Evolutionary conservation across 1,140 invertebrate species (phyloP), one percentile per base, ranked within the genome.

Genomic region (Pseudomyrmex dendroicus): DNA sequence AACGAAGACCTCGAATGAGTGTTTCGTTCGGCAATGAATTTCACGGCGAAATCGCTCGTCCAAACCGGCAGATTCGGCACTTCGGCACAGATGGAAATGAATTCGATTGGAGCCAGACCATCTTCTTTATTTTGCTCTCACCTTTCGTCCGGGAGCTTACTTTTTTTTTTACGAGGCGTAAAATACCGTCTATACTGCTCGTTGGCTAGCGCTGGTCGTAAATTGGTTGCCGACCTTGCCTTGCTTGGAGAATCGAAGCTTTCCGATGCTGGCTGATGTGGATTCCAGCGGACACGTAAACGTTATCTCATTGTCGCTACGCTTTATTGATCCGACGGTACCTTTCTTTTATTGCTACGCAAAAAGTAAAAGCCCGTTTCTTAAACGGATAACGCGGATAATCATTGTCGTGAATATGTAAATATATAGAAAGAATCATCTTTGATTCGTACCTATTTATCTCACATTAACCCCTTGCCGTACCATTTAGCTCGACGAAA

Each of bases 11-110:
- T 54, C 62, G 5, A 13, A 46, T 46, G 64, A 35, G 56, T 56
- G 35, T 68, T 63, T 54, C 68, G 63, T 64, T 68, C 46, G 76
- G 82, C 83, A 87, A 88, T 85, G 85, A 87, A 88, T 88, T 87
- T 88, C 83, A 84, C 54, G 85, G 46, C 44, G 61, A 70, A 87
- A 82, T 80, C 74, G 83, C 54, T 82, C 83, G 74, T 84, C 72
- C 68, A 77, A 61, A 44, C 74, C 56, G 66, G 63, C 70, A 84
- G 85, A 84, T 80, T 88, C 85, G 62, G 68, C 74, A 84, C 82
- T 86, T 70, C 61, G 83, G 70, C 67, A 82, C 48, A 67, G 72
- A 84, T 82, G 74, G 73, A 84, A 88, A 88, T 86, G 82, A 67
- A 83, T 88, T 86, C 68, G 86, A 84, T 86, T 76, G 83, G 76